These are phyloP conservation scores for Gavialis gangeticus DNA, from an alignment of 2,113 vertebrate species.

Conservation along the genomic window DNA sequence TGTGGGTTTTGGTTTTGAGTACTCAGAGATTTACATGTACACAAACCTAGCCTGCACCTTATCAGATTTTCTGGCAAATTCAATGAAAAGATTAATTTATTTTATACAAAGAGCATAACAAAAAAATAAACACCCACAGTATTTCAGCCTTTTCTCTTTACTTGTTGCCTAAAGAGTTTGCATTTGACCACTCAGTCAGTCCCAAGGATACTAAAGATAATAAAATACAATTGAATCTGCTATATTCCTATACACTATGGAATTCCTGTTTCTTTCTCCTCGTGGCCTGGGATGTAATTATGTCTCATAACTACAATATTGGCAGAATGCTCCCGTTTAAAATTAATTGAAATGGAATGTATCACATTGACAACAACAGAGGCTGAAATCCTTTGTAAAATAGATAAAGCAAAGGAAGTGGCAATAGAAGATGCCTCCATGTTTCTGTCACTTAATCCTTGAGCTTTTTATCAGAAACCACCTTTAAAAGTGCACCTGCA, in stretches of 20 bases:
- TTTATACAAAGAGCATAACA: neutral
- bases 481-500: neutral
- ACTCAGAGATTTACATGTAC: neutral
- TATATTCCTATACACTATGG: neutral
- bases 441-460: neutral
- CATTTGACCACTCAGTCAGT: neutral
- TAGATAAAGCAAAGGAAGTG: fast-evolving
- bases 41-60: neutral
- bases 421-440: neutral
- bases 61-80: neutral
- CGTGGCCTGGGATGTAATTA: neutral
- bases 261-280: neutral
- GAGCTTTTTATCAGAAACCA: neutral
- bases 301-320: neutral
- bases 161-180: neutral
- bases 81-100: neutral
- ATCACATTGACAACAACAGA: neutral
- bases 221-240: neutral
- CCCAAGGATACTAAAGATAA: neutral
- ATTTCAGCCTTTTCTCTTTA: neutral
- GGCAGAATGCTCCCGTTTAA: neutral
- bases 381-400: neutral
- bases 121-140: neutral
- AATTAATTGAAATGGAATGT: neutral
- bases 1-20: neutral